Base-by-base conservation (phyloP, 2,888 invertebrate genomes). In the Lapara coniferarum region DNA sequence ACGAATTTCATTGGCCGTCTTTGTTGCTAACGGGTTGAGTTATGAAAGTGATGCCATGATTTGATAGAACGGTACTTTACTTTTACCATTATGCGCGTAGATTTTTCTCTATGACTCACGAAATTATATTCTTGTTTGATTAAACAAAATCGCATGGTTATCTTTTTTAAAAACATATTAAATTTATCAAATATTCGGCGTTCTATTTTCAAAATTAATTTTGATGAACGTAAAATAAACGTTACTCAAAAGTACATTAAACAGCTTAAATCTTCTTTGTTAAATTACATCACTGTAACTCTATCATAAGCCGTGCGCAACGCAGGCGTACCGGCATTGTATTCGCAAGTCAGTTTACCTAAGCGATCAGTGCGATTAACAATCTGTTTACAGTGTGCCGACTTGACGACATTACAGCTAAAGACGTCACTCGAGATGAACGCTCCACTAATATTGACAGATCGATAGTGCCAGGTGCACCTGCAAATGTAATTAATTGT, bases 361-460 rank as follows among this genome's bases (percentile, higher is more conserved):
- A 71, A 58, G 75, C 76, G 82, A 85, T 89, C 85, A 84, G 72
- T 71, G 69, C 73, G 81, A 82, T 85, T 85, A 85, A 69, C 57
- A 68, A 71, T 67, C 69, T 82, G 82, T 86, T 82, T 63, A 63
- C 49, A 49, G 59, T 79, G 81, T 75, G 69, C 66, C 74, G 70
- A 74, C 80, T 77, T 82, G 82, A 77, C 79, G 81, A 80, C 82
- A 80, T 84, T 82, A 78, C 69, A 75, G 78, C 77, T 75, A 74
- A 49, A 63, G 63, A 63, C 63, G 63, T 49, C 49, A 63, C 19
- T 46, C 19, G 49, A 75, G 71, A 72, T 66, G 44, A 7, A 68
- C 57, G 70, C 71, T 68, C 70, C 70, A 56, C 69, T 57, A 74
- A 73, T 71, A 71, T 73, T 75, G 73, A 70, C 70, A 72, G 72